Percentiles rank a stretch among this genome's conserved stretches.
These are phyloP conservation scores for Sclerodermus sp. DNA, from an alignment of 2,888 invertebrate species.

Conservation along the genomic window DNA sequence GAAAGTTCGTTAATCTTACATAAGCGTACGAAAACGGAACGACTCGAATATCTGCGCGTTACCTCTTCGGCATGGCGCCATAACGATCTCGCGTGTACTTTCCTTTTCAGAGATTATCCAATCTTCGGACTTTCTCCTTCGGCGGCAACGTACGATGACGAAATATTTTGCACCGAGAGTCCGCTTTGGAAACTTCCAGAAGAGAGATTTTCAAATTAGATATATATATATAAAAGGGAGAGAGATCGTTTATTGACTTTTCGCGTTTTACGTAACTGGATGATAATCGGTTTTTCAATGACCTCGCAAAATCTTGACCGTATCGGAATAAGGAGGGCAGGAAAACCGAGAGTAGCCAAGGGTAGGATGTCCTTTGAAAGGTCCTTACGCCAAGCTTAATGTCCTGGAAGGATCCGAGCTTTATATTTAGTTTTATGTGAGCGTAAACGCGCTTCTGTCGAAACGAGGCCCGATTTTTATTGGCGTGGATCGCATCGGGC, in stretches of 20 bases:
- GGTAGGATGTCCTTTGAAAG: too few species aligned
- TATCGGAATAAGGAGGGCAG: too few species aligned
- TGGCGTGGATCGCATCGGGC: conserved; percentile 44
- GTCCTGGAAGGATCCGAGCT: conserved; percentile 49
- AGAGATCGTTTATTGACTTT: too few species aligned
- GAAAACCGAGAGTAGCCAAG: too few species aligned
- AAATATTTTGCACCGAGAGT: background rate
- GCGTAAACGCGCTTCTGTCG: conserved; percentile 37
- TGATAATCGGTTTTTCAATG: too few species aligned
- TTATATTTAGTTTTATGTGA: conserved; percentile 54
- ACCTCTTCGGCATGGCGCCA: conserved; percentile 17
- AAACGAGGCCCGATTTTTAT: conserved; percentile 40
- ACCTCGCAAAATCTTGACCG: too few species aligned
- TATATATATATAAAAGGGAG: too few species aligned
- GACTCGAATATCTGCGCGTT: background rate
- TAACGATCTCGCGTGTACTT: conserved; percentile 38
- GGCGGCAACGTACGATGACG: conserved; percentile 4
- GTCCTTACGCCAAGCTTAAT: conserved; percentile 36
- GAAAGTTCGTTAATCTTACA: conserved; percentile 26
- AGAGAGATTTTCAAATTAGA: too few species aligned
- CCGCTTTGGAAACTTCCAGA: background rate
- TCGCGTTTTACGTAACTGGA: too few species aligned
- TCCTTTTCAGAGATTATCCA: conserved; percentile 49
- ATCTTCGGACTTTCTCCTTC: conserved; percentile 45
- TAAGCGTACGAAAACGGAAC: conserved; percentile 12